Evolutionary conservation across 1,140 invertebrate genomes (phyloP).

Genomic region (Caenorhabditis briggsae): DNA sequence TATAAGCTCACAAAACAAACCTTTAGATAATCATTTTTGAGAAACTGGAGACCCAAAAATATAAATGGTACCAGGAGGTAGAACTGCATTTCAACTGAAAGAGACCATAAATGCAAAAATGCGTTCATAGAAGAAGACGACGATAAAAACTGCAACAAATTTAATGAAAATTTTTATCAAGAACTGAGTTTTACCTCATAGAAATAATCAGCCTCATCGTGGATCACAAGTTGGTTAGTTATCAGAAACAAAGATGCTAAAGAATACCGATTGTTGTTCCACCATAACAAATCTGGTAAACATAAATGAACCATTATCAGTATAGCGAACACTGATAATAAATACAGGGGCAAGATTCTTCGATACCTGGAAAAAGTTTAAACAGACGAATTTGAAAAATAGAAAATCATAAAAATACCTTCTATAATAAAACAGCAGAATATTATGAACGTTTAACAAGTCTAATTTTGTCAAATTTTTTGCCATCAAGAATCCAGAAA

Average conservation of each 20-base stretch:
- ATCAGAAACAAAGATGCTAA: conserved; percentile 30
- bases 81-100: conserved; percentile 54
- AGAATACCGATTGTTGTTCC: conserved; percentile 1
- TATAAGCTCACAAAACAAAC: not conserved
- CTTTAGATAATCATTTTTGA: conserved; percentile 23
- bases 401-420: not conserved
- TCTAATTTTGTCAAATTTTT: not conserved
- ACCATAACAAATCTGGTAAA: not conserved
- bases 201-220: conserved; percentile 40
- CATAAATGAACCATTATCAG: not conserved
- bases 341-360: conserved; percentile 44
- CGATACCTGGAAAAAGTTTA: not conserved
- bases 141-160: conserved; percentile 30
- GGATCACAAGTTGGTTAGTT: conserved; percentile 46
- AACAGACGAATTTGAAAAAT: not conserved
- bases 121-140: not conserved
- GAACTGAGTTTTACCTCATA: not conserved
- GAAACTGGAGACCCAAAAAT: conserved; percentile 6
- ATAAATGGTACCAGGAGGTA: conserved; percentile 43
- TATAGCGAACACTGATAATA: not conserved
- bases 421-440: conserved; percentile 19
- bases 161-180: too few species aligned
- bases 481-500: conserved; percentile 55
- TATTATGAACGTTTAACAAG: not conserved
- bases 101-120: conserved; percentile 50